These are phyloP conservation scores for Microplitis deprimator DNA, from an alignment of 2,888 invertebrate genomes.

Conservation along the genomic window DNA sequence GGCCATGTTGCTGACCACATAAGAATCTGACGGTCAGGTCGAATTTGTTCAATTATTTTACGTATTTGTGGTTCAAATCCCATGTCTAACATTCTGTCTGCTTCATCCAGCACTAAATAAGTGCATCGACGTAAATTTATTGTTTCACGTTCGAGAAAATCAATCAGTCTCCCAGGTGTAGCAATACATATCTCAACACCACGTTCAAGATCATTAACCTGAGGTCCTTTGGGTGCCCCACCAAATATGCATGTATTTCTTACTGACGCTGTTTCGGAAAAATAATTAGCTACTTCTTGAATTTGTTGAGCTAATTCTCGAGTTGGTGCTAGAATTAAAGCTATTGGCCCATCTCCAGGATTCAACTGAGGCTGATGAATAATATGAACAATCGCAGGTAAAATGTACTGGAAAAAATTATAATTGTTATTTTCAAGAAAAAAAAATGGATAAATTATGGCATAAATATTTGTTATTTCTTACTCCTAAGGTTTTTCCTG, in stretches of 20 bases:
- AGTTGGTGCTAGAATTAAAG: constrained; percentile 75
- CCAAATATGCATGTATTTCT: constrained; percentile 96
- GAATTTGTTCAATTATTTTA: constrained; percentile 92
- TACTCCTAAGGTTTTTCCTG: constrained; percentile 75
- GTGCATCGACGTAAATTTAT: constrained; percentile 89
- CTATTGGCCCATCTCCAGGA: constrained; percentile 77
- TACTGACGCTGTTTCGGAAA: constrained; percentile 89
- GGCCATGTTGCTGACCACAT: constrained; percentile 99
- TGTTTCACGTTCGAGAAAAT: constrained; percentile 88
- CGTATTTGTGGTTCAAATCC: constrained; percentile 97
- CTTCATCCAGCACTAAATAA: constrained; percentile 91
- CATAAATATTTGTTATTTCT: constrained; percentile 43
- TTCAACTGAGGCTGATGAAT: constrained; percentile 75
- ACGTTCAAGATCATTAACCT: constrained; percentile 85
- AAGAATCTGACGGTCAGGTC: constrained; percentile 94
- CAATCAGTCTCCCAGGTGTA: constrained; percentile 95
- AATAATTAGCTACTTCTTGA: constrained; percentile 89
- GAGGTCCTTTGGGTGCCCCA: constrained; percentile 97
- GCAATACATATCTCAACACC: constrained; percentile 97
- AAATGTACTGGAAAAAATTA: constrained; percentile 70
- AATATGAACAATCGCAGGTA: constrained; percentile 79
- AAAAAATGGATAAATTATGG: constrained; percentile 1
- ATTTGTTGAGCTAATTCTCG: constrained; percentile 75
- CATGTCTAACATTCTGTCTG: constrained; percentile 97
- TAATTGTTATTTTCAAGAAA: constrained; percentile 10